A percentile compares a stretch with the other conserved stretches of the same genome.
phyloP scores from a whole-genome alignment of 2,888 invertebrate species.

The Onchidella celtica region DNA sequence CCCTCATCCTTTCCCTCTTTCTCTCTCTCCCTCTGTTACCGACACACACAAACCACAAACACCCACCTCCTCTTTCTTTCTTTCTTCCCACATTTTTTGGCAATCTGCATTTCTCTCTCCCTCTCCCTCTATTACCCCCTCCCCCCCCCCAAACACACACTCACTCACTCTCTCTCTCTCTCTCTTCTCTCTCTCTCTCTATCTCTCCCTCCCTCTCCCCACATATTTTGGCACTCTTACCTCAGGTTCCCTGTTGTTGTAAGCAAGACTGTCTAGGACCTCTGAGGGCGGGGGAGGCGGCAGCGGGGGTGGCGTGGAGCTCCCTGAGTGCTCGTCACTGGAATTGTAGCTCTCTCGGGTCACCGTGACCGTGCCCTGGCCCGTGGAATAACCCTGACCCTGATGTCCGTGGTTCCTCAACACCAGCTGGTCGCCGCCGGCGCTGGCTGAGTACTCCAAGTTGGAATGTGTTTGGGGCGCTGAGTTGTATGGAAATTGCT shows the following conservation, averaged over 20 bases:
- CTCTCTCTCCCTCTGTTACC: too few relatives aligned
- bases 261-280: slow-evolving; percentile 65
- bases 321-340: slow-evolving; percentile 52
- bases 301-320: slow-evolving; percentile 74
- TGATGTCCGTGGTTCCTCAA: background rate
- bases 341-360: slow-evolving; percentile 51
- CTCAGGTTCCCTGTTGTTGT: slow-evolving; percentile 7
- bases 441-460: background rate
- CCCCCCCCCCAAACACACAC: too few relatives aligned
- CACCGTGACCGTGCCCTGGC: slow-evolving; percentile 46
- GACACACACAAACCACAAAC: too few relatives aligned
- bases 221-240: too few relatives aligned
- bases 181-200: too few relatives aligned
- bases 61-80: too few relatives aligned
- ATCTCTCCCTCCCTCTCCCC: too few relatives aligned
- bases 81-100: too few relatives aligned
- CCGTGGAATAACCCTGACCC: slow-evolving; percentile 12
- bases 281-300: slow-evolving; percentile 76
- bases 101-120: too few relatives aligned
- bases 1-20: too few relatives aligned
- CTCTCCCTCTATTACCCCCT: too few relatives aligned
- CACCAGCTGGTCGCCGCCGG: slow-evolving; percentile 1
- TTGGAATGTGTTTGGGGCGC: slow-evolving; percentile 26
- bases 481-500: slow-evolving; percentile 16
- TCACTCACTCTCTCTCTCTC: too few relatives aligned